Conservation (phyloP, 1,140 invertebrate species). For the Chionoecetes opilio region DNA sequence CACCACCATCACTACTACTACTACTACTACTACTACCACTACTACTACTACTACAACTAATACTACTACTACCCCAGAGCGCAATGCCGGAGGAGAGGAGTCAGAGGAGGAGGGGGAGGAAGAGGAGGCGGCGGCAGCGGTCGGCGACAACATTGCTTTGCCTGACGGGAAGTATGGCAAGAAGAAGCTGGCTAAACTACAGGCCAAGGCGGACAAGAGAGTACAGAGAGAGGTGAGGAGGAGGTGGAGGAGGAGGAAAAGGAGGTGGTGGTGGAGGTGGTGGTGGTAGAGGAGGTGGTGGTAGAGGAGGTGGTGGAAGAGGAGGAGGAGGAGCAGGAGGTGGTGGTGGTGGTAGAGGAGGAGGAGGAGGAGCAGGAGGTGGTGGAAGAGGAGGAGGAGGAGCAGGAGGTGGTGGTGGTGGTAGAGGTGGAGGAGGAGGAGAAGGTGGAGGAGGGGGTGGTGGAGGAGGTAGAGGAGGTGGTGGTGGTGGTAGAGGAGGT, state of each 20-base stretch:
- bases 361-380: no score
- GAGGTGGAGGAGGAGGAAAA: neutral
- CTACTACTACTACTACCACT: neutral
- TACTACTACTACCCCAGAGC: neutral
- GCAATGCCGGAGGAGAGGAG: neutral
- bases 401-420: no score
- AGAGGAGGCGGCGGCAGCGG: conserved; percentile 83
- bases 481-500: neutral
- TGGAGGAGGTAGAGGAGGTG: neutral
- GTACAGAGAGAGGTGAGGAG: conserved; percentile 89
- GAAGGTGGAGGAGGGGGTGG: neutral
- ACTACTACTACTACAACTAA: no score
- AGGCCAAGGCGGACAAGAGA: conserved; percentile 96
- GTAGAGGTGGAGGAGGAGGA: neutral
- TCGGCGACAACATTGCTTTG: conserved; percentile 83
- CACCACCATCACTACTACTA: neutral
- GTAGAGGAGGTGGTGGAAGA: neutral
- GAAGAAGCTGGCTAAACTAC: conserved; percentile 95
- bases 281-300: neutral
- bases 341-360: neutral
- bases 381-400: no score
- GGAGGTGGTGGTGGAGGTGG: neutral
- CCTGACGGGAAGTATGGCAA: conserved; percentile 94
- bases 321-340: neutral
- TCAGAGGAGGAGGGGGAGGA: conserved; percentile 80